Conservation (phyloP, 2,888 invertebrate genomes). For the Arrhopalites spinosus region DNA sequence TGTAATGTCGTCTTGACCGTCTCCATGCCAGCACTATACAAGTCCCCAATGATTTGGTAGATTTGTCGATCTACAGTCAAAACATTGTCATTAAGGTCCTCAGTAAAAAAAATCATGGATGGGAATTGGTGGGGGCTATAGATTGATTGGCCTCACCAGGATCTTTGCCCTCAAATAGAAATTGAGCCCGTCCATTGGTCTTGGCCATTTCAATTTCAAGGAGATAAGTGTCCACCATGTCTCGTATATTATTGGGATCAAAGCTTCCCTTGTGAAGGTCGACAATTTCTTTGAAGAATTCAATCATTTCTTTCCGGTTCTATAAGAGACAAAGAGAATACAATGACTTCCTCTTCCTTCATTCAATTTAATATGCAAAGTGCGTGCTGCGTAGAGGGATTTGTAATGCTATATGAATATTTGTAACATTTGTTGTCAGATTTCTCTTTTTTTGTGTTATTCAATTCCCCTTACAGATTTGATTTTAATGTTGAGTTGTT, state of each 20-base stretch:
- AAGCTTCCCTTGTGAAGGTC: constrained; percentile 75
- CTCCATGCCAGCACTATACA: constrained; percentile 92
- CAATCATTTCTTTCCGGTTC: constrained; percentile 83
- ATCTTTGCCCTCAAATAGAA: constrained; percentile 82
- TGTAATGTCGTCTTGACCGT: constrained; percentile 87
- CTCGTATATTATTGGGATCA: constrained; percentile 75
- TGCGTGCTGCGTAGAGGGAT: too few species aligned
- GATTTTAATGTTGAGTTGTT: constrained; percentile 53
- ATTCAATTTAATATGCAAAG: not conserved
- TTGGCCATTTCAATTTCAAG: constrained; percentile 83
- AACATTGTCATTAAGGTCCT: too few species aligned
- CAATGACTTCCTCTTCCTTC: not conserved
- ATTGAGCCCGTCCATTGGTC: constrained; percentile 72
- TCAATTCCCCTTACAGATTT: constrained; percentile 43
- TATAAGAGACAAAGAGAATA: constrained; percentile 50
- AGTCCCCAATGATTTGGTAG: constrained; percentile 86
- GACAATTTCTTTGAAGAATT: constrained; percentile 81
- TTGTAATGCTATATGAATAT: not conserved
- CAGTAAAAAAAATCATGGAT: too few species aligned
- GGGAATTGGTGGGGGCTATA: too few species aligned
- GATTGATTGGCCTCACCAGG: constrained; percentile 69
- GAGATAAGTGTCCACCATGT: constrained; percentile 84
- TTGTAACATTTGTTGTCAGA: not conserved
- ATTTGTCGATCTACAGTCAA: constrained; percentile 76
- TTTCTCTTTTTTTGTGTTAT: not conserved